Percentiles rank a stretch among this genome's conserved stretches.
Conservation (phyloP, 2,888 invertebrate genomes). For the Drosophila nr. perissopoda region DNA sequence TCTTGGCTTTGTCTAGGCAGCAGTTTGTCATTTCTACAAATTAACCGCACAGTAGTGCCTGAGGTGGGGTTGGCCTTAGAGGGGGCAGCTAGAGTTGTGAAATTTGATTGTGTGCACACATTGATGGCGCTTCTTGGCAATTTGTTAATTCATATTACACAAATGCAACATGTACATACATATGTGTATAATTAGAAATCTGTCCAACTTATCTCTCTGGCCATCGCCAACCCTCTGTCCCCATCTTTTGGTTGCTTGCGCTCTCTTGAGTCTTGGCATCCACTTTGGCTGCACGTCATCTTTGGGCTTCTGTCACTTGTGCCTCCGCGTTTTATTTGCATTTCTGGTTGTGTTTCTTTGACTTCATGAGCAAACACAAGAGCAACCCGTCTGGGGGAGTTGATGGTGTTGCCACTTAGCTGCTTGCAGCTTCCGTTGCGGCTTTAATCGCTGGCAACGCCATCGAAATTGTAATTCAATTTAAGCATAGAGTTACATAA, state of each 20-base stretch:
- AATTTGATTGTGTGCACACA: conserved; percentile 42
- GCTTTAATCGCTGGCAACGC: conserved; percentile 36
- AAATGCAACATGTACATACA: conserved; percentile 38
- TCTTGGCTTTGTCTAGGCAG: conserved; percentile 25
- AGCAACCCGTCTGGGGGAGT: conserved; percentile 54
- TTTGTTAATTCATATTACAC: conserved; percentile 52
- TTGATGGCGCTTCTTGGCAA: conserved; percentile 50
- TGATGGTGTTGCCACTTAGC: conserved; percentile 52
- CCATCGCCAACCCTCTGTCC: not conserved
- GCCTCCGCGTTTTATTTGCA: conserved; percentile 51
- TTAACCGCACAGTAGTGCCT: not conserved
- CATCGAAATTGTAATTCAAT: conserved; percentile 48
- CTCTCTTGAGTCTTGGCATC: conserved; percentile 15
- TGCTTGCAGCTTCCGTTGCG: conserved; percentile 40
- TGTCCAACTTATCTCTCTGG: not conserved
- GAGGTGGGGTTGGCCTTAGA: not conserved
- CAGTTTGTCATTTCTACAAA: not conserved
- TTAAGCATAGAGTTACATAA: conserved; percentile 16
- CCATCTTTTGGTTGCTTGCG: not conserved
- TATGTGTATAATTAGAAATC: not conserved
- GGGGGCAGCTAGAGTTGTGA: conserved; percentile 1
- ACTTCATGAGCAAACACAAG: conserved; percentile 54
- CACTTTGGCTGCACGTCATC: conserved; percentile 44
- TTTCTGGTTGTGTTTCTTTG: conserved; percentile 57
- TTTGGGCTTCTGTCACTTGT: conserved; percentile 45